Evolutionary conservation across 2,797 vertebrate species (phyloP).

Genomic region (Platalea minor): DNA sequence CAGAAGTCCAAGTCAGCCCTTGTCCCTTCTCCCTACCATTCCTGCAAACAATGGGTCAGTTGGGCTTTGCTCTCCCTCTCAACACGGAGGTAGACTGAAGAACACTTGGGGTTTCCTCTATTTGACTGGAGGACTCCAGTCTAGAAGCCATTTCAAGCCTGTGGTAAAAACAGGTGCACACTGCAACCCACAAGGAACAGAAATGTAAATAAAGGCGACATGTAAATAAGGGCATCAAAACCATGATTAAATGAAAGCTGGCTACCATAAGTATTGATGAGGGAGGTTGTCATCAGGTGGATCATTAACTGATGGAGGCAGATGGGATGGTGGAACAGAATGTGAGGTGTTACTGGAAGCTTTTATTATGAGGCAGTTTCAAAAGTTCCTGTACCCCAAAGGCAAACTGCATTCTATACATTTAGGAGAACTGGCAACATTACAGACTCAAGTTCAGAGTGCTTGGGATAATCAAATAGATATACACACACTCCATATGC

Average conservation of each 20-base stretch:
- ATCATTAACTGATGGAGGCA: not conserved
- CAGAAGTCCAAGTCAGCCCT: not conserved
- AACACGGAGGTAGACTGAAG: not conserved
- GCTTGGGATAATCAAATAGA: not conserved
- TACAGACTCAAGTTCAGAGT: not conserved
- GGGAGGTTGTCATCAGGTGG: not conserved
- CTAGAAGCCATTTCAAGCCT: not conserved
- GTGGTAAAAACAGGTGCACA: not conserved
- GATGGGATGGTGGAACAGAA: not conserved
- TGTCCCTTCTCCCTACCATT: not conserved
- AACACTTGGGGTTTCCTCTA: not conserved
- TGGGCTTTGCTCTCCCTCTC: not conserved
- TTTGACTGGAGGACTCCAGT: not conserved
- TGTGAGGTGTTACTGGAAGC: not conserved
- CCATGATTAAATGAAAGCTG: not conserved
- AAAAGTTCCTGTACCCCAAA: not conserved
- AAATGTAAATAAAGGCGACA: not conserved
- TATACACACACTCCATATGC: not conserved
- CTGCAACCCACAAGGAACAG: not conserved
- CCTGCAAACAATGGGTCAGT: not conserved
- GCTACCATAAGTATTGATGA: not conserved
- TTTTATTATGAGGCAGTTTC: not conserved
- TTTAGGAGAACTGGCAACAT: not conserved
- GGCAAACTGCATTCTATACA: not conserved
- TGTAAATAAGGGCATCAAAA: not conserved